These are phyloP conservation scores for Callipepla squamata DNA, from an alignment of 2,113 vertebrate genomes.

Conservation along the genomic window DNA sequence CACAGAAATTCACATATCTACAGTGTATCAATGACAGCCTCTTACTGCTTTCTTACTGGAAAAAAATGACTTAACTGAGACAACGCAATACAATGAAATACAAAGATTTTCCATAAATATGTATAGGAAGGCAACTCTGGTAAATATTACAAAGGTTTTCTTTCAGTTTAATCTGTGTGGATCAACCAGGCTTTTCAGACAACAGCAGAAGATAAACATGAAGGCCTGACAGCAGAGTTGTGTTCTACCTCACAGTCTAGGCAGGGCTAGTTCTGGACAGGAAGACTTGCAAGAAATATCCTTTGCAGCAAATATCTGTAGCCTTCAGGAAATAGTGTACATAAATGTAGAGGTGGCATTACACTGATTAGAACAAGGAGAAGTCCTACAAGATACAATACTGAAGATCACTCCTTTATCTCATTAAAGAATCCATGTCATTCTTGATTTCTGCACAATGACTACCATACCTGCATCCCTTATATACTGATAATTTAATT, in stretches of 20 bases:
- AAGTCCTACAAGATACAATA: neutral
- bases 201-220: neutral
- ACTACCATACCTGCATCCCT: neutral
- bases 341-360: neutral
- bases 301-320: neutral
- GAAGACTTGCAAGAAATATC: neutral
- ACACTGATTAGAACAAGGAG: neutral
- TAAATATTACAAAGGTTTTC: neutral
- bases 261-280: neutral
- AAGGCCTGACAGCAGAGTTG: neutral
- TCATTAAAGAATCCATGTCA: neutral
- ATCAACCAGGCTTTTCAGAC: neutral
- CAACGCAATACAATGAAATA: neutral
- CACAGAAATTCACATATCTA: neutral
- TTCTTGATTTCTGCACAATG: neutral
- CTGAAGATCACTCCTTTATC: neutral
- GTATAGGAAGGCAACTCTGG: neutral
- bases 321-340: neutral
- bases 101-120: neutral
- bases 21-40: neutral
- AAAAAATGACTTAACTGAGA: neutral
- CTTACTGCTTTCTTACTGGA: neutral
- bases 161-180: neutral
- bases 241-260: neutral
- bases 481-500: neutral